Percentiles rank a stretch among this genome's conserved stretches.
These are phyloP conservation scores for Leptobrachium ailaonicum DNA, from an alignment of 2,113 vertebrate genomes.

Conservation along the genomic window DNA sequence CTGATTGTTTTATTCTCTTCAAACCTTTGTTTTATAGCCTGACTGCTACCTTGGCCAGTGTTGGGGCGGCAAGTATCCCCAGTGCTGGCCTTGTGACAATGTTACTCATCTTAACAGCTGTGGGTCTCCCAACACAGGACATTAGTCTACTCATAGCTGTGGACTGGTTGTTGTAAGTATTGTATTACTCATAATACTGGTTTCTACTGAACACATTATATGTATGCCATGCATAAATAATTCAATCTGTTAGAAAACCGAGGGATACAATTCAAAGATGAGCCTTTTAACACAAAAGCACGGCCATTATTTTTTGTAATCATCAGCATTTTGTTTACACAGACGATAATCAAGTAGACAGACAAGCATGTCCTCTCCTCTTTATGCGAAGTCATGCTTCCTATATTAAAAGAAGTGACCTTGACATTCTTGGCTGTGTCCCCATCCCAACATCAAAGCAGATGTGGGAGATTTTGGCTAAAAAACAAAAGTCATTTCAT, in stretches of 20 bases:
- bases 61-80: slow-evolving; percentile 82
- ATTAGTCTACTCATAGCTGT: slow-evolving; percentile 83
- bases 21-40: slow-evolving; percentile 59
- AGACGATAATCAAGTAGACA: too few species aligned
- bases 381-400: too few species aligned
- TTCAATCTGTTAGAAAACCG: too few species aligned
- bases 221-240: too few species aligned
- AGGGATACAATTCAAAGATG: background rate
- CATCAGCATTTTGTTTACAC: too few species aligned
- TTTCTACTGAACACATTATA: too few species aligned
- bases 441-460: too few species aligned
- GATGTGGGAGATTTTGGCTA: too few species aligned
- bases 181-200: background rate
- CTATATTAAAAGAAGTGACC: too few species aligned
- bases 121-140: slow-evolving; percentile 81
- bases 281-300: background rate
- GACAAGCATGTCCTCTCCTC: too few species aligned
- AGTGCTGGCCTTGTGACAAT: slow-evolving; percentile 83
- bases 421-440: too few species aligned
- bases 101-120: slow-evolving; percentile 80
- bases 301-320: background rate
- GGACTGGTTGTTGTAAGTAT: slow-evolving; percentile 83
- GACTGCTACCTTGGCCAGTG: slow-evolving; percentile 81
- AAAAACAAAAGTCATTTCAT: too few species aligned
- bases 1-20: background rate